A percentile compares a stretch with the other conserved stretches of the same genome.
These are phyloP conservation scores for Bombyx mori DNA, from an alignment of 1,140 invertebrate genomes.

Conservation along the genomic window DNA sequence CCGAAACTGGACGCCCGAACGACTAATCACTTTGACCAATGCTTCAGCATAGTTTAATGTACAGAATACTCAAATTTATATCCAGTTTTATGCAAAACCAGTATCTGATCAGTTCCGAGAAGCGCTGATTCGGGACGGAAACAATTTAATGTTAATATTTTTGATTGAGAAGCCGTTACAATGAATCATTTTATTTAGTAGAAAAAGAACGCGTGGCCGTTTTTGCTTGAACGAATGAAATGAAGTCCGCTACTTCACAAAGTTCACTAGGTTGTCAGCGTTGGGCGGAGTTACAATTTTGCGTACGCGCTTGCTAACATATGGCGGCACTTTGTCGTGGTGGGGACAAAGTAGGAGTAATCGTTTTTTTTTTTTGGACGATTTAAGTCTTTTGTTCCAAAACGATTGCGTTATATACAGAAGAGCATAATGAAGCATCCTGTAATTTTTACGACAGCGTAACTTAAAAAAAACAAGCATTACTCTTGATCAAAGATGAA, in stretches of 20 bases:
- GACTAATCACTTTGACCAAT: constrained; percentile 46
- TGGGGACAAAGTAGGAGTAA: constrained; percentile 26
- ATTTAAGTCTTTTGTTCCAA: background rate
- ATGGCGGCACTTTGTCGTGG: constrained; percentile 17
- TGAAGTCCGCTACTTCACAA: constrained; percentile 40
- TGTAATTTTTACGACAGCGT: background rate
- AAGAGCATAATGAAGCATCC: background rate
- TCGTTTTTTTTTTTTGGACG: background rate
- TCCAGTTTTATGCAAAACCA: no score
- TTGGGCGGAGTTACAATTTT: constrained; percentile 35
- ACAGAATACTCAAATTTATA: no score
- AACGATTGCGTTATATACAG: constrained; percentile 1
- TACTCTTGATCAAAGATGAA: constrained; percentile 20
- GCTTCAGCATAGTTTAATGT: constrained; percentile 32
- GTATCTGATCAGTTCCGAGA: no score
- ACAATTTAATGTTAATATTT: no score
- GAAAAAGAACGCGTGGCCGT: no score
- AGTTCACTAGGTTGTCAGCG: constrained; percentile 40
- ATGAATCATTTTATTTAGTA: no score
- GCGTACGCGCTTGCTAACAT: constrained; percentile 34
- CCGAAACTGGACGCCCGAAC: constrained; percentile 40
- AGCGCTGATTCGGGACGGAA: no score
- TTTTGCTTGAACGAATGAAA: constrained; percentile 21
- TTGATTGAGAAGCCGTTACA: no score
- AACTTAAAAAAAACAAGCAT: no score